Conservation (phyloP, 2,113 vertebrate genomes). For the Scomber colias region DNA sequence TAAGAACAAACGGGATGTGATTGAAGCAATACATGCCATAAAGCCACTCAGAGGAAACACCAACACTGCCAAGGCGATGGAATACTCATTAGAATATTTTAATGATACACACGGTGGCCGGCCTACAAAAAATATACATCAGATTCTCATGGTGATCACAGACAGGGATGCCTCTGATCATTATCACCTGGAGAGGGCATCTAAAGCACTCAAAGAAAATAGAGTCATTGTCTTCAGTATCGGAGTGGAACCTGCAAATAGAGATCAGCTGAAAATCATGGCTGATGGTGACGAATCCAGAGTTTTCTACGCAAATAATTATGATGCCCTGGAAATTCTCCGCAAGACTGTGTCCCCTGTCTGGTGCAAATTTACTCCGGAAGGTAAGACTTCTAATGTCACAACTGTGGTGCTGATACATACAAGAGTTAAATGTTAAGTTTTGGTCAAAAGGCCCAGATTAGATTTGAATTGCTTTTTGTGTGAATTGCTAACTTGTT, state of each 20-base stretch:
- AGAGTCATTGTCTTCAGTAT: conserved; percentile 75
- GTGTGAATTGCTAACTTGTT: too few species aligned
- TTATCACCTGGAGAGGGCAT: background rate
- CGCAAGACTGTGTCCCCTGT: conserved; percentile 66
- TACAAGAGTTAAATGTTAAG: too few species aligned
- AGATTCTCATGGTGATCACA: conserved; percentile 83
- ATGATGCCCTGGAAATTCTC: conserved; percentile 61
- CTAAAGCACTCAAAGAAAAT: conserved; percentile 53
- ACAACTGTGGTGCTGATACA: too few species aligned
- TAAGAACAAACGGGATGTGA: conserved; percentile 58
- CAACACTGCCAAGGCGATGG: conserved; percentile 76
- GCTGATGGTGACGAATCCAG: conserved; percentile 52
- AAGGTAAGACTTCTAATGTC: conserved; percentile 68
- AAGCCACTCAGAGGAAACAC: background rate
- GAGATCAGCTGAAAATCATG: conserved; percentile 72
- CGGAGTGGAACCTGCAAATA: conserved; percentile 64
- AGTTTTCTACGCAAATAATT: conserved; percentile 75
- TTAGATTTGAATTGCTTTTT: too few species aligned
- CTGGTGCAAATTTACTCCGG: conserved; percentile 76
- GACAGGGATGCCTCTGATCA: conserved; percentile 74
- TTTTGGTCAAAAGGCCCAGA: too few species aligned
- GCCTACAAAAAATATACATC: conserved; percentile 40
- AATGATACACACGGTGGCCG: conserved; percentile 64
- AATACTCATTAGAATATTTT: conserved; percentile 72
- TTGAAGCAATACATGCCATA: conserved; percentile 62